Base-by-base conservation (phyloP, 2,888 invertebrate species). In the Orthosia cruda region DNA sequence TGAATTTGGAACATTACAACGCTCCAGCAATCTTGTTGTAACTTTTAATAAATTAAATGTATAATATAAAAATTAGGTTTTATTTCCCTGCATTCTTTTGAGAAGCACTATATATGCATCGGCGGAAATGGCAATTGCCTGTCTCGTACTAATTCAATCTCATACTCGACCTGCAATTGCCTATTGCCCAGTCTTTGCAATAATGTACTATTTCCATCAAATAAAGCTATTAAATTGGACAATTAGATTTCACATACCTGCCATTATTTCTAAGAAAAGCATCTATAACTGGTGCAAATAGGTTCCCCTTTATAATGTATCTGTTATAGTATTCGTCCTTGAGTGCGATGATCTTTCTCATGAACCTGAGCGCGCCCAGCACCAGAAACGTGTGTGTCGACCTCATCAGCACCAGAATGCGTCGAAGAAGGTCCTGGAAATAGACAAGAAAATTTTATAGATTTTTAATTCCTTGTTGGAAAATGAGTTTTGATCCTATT, bases 301-400 rank as follows among this genome's bases (percentile, higher is more conserved):
- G 97, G 96, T 99, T 99, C 81, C 99, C 98, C 94, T 99, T 99
- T 88, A 99, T 98, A 90, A 99, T 99, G 96, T 99, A 99, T 92
- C 99, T 96, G 97, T 99, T 99, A 97, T 99, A 99, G 96, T 99
- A 99, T 93, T 99, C 99, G 94, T 99, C 99, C 96, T 99, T 99
- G 77, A 99, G 97, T 71, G 99, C 99, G 90, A 99, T 98, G 85
- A 99, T 98, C 95, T 99, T 99, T 90, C 99, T 98, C 98, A 99
- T 98, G 96, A 99, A 99, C 96, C 99, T 98, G 89, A 99, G 97
- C 72, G 99, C 99, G 96, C 99, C 98, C 77, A 99, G 97, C 89
- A 99, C 99, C 88, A 99, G 98, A 97, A 99, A 99, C 91, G 99
- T 99, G 97, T 99, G 99, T 91, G 98, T 98, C 81, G 99, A 99